Percentiles rank a stretch among this genome's conserved stretches.
These are phyloP conservation scores for Clunio marinus DNA, from an alignment of 2,888 invertebrate genomes.

Conservation along the genomic window DNA sequence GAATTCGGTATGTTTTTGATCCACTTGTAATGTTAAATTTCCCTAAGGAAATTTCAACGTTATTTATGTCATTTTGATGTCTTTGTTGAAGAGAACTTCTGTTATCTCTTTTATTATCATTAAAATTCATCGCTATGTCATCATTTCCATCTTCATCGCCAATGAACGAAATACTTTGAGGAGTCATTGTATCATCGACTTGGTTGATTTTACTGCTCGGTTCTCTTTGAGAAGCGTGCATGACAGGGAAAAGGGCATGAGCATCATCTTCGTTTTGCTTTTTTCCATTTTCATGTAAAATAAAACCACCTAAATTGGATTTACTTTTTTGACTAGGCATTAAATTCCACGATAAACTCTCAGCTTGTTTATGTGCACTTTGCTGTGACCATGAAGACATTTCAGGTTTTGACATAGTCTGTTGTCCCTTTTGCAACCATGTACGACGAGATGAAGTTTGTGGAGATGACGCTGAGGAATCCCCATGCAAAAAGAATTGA, in stretches of 20 bases:
- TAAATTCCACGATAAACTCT: slow-evolving; percentile 51
- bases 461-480: slow-evolving; percentile 50
- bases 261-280: slow-evolving; percentile 51
- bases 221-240: slow-evolving; percentile 62
- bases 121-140: slow-evolving; percentile 46
- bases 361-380: slow-evolving; percentile 43
- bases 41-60: slow-evolving; percentile 63
- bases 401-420: slow-evolving; percentile 45
- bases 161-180: slow-evolving; percentile 88
- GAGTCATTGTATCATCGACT: slow-evolving; percentile 83
- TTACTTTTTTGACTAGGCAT: slow-evolving; percentile 2
- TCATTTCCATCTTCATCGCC: slow-evolving; percentile 60
- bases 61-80: slow-evolving; percentile 52
- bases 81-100: slow-evolving; percentile 43
- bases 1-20: slow-evolving; percentile 81
- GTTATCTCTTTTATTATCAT: slow-evolving; percentile 38
- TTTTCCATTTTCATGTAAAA: slow-evolving; percentile 66
- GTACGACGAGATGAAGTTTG: slow-evolving; percentile 58
- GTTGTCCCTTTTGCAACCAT: slow-evolving; percentile 57
- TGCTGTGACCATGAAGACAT: slow-evolving; percentile 50
- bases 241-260: slow-evolving; percentile 47
- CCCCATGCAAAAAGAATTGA: slow-evolving; percentile 41
- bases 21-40: slow-evolving; percentile 82
- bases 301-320: slow-evolving; percentile 51
- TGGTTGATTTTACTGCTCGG: slow-evolving; percentile 56